Percentiles rank a stretch among this genome's conserved stretches.
Evolutionary conservation across 2,888 invertebrate genomes (phyloP).

Genomic region (Cryptus viduatorius): DNA sequence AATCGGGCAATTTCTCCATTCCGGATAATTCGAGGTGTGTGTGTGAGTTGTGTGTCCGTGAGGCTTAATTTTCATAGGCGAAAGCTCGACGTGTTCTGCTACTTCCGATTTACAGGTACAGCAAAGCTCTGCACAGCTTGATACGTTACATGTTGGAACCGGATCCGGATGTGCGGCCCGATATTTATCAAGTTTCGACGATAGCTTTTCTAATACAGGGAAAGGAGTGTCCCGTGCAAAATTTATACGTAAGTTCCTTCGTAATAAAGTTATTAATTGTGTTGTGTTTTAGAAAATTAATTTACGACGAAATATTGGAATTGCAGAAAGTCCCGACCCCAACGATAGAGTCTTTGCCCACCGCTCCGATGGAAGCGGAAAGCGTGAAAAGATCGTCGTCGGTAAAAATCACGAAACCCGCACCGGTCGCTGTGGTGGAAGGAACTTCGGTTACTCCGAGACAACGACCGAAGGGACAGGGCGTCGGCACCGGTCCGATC

Average conservation of each 20-base stretch:
- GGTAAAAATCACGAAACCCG: conserved; percentile 85
- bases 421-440: conserved; percentile 86
- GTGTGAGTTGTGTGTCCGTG: not conserved
- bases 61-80: conserved; percentile 4
- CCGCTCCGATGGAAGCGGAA: conserved; percentile 91
- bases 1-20: conserved; percentile 94
- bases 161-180: conserved; percentile 93
- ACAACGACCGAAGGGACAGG: conserved; percentile 91
- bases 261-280: not conserved
- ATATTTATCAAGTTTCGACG: conserved; percentile 93
- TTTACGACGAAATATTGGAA: not conserved
- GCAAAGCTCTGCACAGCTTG: conserved; percentile 81
- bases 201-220: conserved; percentile 90
- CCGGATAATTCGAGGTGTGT: conserved; percentile 91
- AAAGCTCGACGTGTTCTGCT: conserved; percentile 1
- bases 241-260: conserved; percentile 89
- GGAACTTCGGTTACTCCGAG: conserved; percentile 94
- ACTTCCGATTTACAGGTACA: conserved; percentile 76
- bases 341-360: conserved; percentile 88
- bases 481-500: conserved; percentile 82
- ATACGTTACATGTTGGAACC: conserved; percentile 92
- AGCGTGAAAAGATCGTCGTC: conserved; percentile 87
- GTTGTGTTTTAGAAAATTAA: not conserved
- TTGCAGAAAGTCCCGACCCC: conserved; percentile 89
- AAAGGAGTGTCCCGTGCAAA: conserved; percentile 92